A percentile compares a stretch with the other conserved stretches of the same genome.
phyloP scores from a whole-genome alignment of 2,113 vertebrate genomes.

The Tylochromis polylepis region DNA sequence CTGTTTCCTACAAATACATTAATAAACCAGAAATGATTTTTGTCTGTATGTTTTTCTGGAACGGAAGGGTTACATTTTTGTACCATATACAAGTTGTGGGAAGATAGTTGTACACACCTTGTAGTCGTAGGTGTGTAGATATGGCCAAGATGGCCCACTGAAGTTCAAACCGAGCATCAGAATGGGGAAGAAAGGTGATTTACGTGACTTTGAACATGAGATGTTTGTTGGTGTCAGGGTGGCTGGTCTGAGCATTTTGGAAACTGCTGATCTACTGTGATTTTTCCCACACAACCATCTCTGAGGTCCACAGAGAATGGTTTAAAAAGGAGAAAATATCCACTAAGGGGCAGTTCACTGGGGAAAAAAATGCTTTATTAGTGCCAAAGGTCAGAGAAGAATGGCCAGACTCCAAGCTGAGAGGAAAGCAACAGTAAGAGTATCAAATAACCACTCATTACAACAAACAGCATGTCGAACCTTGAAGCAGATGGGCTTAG shows the following conservation, averaged over 20 bases:
- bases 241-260: background rate
- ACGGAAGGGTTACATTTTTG: background rate
- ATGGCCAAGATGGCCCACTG: background rate
- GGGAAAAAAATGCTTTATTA: background rate
- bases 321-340: background rate
- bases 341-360: background rate
- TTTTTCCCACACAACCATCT: background rate
- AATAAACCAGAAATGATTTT: background rate
- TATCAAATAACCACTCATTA: background rate
- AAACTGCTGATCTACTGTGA: background rate
- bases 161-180: background rate
- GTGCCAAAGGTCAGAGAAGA: background rate
- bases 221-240: background rate
- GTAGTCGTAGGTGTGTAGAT: background rate
- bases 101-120: background rate
- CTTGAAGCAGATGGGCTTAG: background rate
- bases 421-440: background rate
- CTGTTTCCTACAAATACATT: background rate
- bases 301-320: background rate
- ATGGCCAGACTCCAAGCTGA: background rate
- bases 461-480: background rate
- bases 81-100: background rate
- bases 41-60: background rate
- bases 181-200: background rate
- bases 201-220: background rate